Evolutionary conservation across 2,797 vertebrate genomes (phyloP), one percentile per base, ranked within the genome.

Genomic region (Darevskia nairensis): DNA sequence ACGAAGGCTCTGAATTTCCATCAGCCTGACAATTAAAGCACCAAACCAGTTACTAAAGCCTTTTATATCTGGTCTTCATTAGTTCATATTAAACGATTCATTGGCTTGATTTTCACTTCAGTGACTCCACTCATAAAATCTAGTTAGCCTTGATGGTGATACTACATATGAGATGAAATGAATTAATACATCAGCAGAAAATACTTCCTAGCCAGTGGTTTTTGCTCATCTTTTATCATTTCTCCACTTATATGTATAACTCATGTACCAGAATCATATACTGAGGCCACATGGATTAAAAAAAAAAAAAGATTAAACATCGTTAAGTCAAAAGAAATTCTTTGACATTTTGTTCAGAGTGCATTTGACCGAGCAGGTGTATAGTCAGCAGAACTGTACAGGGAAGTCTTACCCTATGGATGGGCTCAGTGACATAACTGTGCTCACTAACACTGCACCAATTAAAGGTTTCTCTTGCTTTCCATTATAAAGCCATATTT

Each of bases 41-140:
- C 92, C 89, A 95, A 94, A 95, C 94, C 91, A 95, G 92, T 96
- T 95, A 91, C 91, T 94, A 95, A 96, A 96, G 91, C 85, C 92
- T 96, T 96, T 96, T 96, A 92, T 96, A 96, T 95, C 95, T 96
- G 92, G 89, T 95, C 96, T 97, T 97, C 96, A 96, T 97, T 97
- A 97, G 96, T 95, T 96, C 94, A 91, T 95, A 96, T 97, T 96
- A 96, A 97, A 95, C 91, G 91, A 96, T 96, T 96, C 95, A 92
- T 95, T 96, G 96, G 90, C 92, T 94, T 94, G 93, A 94, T 96
- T 96, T 96, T 97, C 96, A 95, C 95, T 97, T 96, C 95, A 96
- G 90, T 94, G 90, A 96, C 88, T 84, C 90, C 90, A 94, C 95
- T 96, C 95, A 94, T 96, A 97, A 97, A 97, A 96, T 80, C 85